phyloP scores from a whole-genome alignment of 2,888 invertebrate species.

The Andrena fulva region DNA sequence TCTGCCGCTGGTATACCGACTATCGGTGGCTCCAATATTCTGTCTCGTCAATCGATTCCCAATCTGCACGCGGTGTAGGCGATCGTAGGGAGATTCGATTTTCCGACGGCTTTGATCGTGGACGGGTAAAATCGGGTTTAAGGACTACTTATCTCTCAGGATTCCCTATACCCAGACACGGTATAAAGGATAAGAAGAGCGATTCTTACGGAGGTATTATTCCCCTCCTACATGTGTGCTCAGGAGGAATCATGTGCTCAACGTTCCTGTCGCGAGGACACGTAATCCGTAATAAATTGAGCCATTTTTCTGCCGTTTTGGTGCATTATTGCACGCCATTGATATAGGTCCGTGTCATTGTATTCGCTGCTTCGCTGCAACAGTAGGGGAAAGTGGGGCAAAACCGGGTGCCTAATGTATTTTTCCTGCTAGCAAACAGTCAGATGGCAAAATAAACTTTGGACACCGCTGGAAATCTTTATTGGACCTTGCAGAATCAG shows the following conservation, averaged over 20 bases:
- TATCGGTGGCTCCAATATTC: conserved; percentile 58
- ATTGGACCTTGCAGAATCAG: too few species aligned
- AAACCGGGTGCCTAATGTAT: too few species aligned
- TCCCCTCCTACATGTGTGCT: neutral
- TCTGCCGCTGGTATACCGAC: conserved; percentile 18
- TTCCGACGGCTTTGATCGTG: conserved; percentile 58
- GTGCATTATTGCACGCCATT: neutral
- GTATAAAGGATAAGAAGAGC: conserved; percentile 29
- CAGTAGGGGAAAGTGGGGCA: too few species aligned
- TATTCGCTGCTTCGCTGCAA: too few species aligned
- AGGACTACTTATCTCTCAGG: conserved; percentile 50
- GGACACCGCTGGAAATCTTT: too few species aligned
- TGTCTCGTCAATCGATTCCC: conserved; percentile 60
- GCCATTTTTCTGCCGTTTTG: neutral
- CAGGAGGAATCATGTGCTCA: neutral
- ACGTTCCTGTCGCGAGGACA: neutral
- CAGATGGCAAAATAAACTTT: too few species aligned
- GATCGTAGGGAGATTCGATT: conserved; percentile 67
- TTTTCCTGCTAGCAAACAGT: too few species aligned
- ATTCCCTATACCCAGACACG: conserved; percentile 22
- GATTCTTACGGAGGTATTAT: conserved; percentile 31
- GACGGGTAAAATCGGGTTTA: conserved; percentile 61
- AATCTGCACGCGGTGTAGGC: conserved; percentile 65
- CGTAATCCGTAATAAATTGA: conserved; percentile 13
- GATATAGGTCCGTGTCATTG: neutral